Conservation (phyloP, 2,888 invertebrate species). For the Polia nebulosa region DNA sequence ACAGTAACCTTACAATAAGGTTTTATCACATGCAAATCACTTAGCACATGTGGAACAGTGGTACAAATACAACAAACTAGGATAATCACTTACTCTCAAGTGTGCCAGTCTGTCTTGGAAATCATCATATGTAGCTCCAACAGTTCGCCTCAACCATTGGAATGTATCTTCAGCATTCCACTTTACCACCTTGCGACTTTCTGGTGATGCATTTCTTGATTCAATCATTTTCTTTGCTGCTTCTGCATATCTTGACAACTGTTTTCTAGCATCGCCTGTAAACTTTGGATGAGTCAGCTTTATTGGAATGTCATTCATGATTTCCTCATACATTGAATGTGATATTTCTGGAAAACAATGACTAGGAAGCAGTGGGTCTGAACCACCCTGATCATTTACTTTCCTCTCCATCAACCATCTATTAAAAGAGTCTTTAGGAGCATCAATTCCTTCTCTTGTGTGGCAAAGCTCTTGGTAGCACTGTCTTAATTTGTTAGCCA, state of each 20-base stretch:
- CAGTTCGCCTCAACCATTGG: slow-evolving; percentile 97
- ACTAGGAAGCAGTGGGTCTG: slow-evolving; percentile 97
- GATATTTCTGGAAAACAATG: slow-evolving; percentile 98
- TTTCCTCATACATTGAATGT: slow-evolving; percentile 98
- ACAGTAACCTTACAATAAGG: not conserved
- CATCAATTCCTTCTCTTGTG: slow-evolving; percentile 97
- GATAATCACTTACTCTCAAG: slow-evolving; percentile 91
- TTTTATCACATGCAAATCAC: not conserved
- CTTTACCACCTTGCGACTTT: slow-evolving; percentile 98
- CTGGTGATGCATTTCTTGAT: slow-evolving; percentile 97
- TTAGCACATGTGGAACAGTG: not conserved
- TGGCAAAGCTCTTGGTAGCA: slow-evolving; percentile 98
- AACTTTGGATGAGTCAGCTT: slow-evolving; percentile 98
- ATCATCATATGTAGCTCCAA: slow-evolving; percentile 98
- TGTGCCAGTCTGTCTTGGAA: slow-evolving; percentile 97
- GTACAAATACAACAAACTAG: slow-evolving; percentile 3
- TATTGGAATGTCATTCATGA: slow-evolving; percentile 99
- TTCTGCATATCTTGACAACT: slow-evolving; percentile 98
- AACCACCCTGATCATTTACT: slow-evolving; percentile 96
- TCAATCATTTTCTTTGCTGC: slow-evolving; percentile 99
- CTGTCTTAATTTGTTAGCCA: slow-evolving; percentile 96
- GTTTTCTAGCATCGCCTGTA: slow-evolving; percentile 98
- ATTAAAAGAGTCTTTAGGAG: slow-evolving; percentile 98
- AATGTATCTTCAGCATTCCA: slow-evolving; percentile 99
- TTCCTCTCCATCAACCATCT: slow-evolving; percentile 99